These are phyloP conservation scores for Diadema setosum DNA, from an alignment of 35 echinoderm and acorn worm species.

Conservation along the genomic window DNA sequence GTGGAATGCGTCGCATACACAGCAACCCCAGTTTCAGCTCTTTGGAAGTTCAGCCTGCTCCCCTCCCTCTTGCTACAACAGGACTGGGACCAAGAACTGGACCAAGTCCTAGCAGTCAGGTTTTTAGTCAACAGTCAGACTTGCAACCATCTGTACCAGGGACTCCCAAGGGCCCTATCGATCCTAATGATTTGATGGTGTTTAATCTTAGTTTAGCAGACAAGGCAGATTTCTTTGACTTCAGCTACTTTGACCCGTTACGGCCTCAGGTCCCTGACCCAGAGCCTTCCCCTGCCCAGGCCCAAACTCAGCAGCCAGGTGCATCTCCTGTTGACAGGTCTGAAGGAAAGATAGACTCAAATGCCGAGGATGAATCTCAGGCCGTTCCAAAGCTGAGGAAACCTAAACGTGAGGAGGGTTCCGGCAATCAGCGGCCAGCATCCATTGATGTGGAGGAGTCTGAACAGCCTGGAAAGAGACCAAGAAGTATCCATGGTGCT, in stretches of 20 bases:
- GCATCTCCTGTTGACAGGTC: neutral
- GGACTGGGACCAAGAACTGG: too few species aligned
- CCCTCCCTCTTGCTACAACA: neutral
- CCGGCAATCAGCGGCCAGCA: neutral
- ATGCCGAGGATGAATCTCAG: neutral
- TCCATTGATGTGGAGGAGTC: neutral
- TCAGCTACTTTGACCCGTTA: slow-evolving; percentile 77
- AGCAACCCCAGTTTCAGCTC: neutral
- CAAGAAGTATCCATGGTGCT: slow-evolving; percentile 7
- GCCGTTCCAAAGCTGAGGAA: neutral
- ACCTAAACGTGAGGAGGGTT: neutral
- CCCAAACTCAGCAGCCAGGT: neutral
- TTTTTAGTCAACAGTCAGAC: neutral
- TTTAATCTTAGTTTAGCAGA: slow-evolving; percentile 38
- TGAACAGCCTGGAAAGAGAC: neutral
- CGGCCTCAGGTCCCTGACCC: neutral
- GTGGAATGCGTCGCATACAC: neutral
- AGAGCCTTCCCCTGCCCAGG: neutral
- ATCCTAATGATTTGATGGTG: slow-evolving; percentile 53
- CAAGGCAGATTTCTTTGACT: slow-evolving; percentile 54
- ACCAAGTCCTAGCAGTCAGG: neutral
- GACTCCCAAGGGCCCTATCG: neutral
- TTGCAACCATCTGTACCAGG: neutral
- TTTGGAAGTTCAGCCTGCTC: neutral
- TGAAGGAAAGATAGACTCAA: neutral